Base-by-base conservation (phyloP, 2,888 invertebrate genomes). In the Drosophila anomelani region DNA sequence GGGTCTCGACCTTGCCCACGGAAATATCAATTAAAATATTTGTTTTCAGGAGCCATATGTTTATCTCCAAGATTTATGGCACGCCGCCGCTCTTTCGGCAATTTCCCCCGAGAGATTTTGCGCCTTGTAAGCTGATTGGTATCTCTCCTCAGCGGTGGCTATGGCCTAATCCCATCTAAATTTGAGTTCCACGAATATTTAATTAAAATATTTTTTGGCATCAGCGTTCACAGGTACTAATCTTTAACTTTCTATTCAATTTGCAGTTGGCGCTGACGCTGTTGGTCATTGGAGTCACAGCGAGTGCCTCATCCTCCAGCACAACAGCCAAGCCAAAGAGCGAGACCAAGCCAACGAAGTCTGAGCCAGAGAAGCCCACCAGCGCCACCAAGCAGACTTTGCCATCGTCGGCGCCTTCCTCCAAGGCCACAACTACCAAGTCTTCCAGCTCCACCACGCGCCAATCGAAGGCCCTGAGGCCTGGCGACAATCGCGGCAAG, bases 401-500 rank as follows among this genome's bases (percentile, higher is more conserved):
- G 34, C 32, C 59, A 13, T 36, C 64, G 8, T 41, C 64, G 13
- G 26, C 41, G 41, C 64, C 64, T 3, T 20, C 64, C 0, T 17
- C 76, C 46, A 54, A 59, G 66, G 47, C 41, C 66, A 13, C 69
- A 8, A 32, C 71, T 6, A 53, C 51, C 47, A 34, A 46, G 46
- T 26, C 44, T 9, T 23, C 13, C 32, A 43, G 41, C 41, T 41
- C 41, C 3, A 77, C 75, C 36, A 76, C 75, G 1, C 86, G 84
- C 5, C 77, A 75, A 12, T 74, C 76, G 6, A 90, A 90, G 60
- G 29, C 70, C 0, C 32, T 78, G 44, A 91, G 73, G 66, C 70
- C 81, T 5, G 83, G 77, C 10, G 93, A 92, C 38, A 85, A 86
- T 61, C 90, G 93, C 8, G 93, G 90, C 66, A 92, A 92, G 68